Evolutionary conservation across 1,140 invertebrate genomes (phyloP).

Genomic region (Pristionchus pacificus): DNA sequence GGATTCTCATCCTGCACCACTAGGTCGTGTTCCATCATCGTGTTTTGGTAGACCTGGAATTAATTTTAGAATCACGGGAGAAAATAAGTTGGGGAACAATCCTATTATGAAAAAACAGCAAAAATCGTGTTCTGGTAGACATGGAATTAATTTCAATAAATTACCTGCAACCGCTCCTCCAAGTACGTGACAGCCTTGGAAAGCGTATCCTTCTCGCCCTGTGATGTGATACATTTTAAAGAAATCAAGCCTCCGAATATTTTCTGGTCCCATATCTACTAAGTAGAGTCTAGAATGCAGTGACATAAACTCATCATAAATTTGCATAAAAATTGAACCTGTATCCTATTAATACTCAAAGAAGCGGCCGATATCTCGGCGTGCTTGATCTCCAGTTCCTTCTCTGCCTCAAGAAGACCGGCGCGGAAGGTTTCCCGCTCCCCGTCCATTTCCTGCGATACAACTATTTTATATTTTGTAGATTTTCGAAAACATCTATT

Average conservation of each 20-base stretch:
- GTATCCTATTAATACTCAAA: constrained; percentile 36
- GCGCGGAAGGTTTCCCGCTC: no score
- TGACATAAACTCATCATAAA: neutral
- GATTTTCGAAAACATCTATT: no score
- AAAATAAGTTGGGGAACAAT: no score
- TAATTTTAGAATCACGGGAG: no score
- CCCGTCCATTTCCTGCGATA: no score
- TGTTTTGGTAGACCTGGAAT: constrained; percentile 46
- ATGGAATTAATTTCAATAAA: neutral
- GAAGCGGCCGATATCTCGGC: constrained; percentile 39
- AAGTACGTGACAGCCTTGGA: constrained; percentile 47
- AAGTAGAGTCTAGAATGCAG: neutral
- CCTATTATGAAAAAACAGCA: no score
- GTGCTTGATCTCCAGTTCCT: constrained; percentile 33
- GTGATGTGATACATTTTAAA: constrained; percentile 9
- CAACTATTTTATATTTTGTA: no score
- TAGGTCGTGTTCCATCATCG: constrained; percentile 45
- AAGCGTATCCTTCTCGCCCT: constrained; percentile 50
- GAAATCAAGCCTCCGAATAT: neutral
- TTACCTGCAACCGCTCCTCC: constrained; percentile 42
- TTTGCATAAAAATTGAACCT: constrained; percentile 15
- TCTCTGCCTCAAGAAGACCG: constrained; percentile 30
- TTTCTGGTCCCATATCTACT: neutral
- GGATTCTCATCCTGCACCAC: constrained; percentile 42
- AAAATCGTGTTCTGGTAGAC: constrained; percentile 50